These are phyloP conservation scores for Microcaecilia unicolor DNA, from an alignment of 2,797 vertebrate genomes.

Conservation along the genomic window DNA sequence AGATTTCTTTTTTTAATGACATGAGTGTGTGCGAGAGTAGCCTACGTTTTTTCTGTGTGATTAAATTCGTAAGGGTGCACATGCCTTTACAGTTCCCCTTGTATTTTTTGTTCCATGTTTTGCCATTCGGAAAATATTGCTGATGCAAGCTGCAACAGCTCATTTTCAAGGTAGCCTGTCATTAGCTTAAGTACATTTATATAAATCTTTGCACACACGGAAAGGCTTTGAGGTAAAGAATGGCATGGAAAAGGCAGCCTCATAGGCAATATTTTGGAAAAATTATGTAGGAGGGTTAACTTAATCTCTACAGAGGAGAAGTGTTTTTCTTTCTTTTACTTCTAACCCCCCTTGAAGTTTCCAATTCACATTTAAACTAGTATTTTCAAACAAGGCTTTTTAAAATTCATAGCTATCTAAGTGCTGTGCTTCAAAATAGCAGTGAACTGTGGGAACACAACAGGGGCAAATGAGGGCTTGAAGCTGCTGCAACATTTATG, in stretches of 20 bases:
- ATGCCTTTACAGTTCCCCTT: not conserved
- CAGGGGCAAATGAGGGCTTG: conserved; percentile 41
- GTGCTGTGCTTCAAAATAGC: no score
- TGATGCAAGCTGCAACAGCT: not conserved
- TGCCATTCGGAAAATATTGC: not conserved
- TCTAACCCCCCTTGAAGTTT: no score
- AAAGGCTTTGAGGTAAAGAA: conserved; percentile 5
- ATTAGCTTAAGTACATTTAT: not conserved
- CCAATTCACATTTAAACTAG: no score
- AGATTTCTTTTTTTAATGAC: conserved; percentile 15
- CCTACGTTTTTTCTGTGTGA: conserved; percentile 17
- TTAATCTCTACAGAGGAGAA: conserved; percentile 24
- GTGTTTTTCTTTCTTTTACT: conserved; percentile 17
- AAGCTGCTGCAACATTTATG: conserved; percentile 31
- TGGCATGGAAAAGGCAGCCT: conserved; percentile 11
- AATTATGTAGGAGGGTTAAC: no score
- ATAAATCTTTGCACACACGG: conserved; percentile 3
- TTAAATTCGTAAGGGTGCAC: not conserved
- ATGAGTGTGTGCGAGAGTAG: conserved; percentile 15
- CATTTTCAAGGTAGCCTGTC: not conserved
- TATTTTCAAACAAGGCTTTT: conserved; percentile 34
- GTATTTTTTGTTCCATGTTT: not conserved
- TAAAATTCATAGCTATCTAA: conserved; percentile 20
- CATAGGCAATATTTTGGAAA: conserved; percentile 10
- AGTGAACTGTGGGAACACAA: conserved; percentile 26